These are phyloP conservation scores for Antedon mediterranea DNA, from an alignment of 53 echinoderm and acorn worm genomes.

Conservation along the genomic window DNA sequence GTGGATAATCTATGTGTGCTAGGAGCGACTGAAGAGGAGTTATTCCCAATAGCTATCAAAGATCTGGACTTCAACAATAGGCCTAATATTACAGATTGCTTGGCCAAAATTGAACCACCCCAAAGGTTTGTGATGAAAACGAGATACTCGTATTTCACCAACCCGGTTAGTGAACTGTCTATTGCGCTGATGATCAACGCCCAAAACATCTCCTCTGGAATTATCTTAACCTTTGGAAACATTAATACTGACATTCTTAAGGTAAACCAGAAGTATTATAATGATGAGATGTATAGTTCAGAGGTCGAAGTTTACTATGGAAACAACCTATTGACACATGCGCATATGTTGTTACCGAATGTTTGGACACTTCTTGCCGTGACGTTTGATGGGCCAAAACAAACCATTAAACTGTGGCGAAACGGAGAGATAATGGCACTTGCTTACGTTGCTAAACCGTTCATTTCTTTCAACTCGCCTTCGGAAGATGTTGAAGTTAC, in stretches of 20 bases:
- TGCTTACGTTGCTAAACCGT: background rate
- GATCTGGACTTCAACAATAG: background rate
- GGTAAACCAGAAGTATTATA: background rate
- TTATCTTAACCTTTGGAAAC: background rate
- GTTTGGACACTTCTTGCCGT: background rate
- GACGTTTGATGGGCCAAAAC: background rate
- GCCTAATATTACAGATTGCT: background rate
- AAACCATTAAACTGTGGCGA: background rate
- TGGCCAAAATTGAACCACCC: background rate
- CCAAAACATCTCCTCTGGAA: background rate
- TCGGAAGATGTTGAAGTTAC: background rate
- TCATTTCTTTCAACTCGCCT: background rate
- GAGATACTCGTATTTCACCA: background rate
- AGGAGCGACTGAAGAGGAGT: background rate
- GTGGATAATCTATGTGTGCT: background rate
- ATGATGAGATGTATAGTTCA: background rate
- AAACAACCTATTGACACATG: background rate
- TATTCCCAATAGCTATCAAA: background rate
- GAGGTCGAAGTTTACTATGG: background rate
- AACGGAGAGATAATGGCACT: background rate
- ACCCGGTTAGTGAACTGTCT: background rate
- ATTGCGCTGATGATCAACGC: background rate
- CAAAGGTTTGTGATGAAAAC: background rate
- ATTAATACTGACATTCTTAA: background rate
- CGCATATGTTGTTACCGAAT: background rate